Percentiles rank a stretch among this genome's conserved stretches.
Evolutionary conservation across 2,113 vertebrate species (phyloP).

Genomic region (Dromaius novaehollandiae): DNA sequence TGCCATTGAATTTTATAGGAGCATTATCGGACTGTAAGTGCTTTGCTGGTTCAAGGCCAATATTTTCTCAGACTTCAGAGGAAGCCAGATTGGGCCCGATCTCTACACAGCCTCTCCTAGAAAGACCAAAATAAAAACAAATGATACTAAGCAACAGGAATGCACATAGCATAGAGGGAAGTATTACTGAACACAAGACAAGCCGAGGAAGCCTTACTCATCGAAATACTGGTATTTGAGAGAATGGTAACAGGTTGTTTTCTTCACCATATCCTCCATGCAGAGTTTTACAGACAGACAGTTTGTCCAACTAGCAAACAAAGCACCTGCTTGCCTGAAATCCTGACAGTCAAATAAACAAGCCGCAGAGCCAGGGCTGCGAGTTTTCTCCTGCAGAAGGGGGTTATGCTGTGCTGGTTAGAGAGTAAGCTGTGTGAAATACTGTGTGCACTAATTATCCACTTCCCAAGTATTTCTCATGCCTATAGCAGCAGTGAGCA

Average conservation of each 20-base stretch:
- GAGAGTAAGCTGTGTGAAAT: neutral
- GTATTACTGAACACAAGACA: neutral
- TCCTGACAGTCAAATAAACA: neutral
- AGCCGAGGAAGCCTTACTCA: neutral
- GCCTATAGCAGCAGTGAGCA: neutral
- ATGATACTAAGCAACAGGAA: constrained; percentile 60
- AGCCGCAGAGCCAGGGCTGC: neutral
- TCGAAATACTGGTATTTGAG: neutral
- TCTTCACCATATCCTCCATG: neutral
- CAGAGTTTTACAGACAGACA: neutral
- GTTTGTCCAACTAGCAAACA: neutral
- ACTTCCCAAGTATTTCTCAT: neutral
- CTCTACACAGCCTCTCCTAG: constrained; percentile 24
- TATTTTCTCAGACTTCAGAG: constrained; percentile 57
- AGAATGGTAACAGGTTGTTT: constrained; percentile 32
- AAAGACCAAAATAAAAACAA: constrained; percentile 69
- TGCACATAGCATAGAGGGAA: neutral
- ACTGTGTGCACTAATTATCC: no score
- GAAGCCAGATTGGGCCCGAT: constrained; percentile 41
- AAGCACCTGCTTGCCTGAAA: neutral
- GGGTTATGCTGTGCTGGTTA: neutral
- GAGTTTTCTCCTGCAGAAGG: neutral
- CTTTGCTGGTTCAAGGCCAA: constrained; percentile 63
- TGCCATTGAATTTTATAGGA: constrained; percentile 64
- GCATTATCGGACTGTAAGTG: constrained; percentile 57